A percentile compares a stretch with the other conserved stretches of the same genome.
phyloP scores from a whole-genome alignment of 1,140 invertebrate genomes.

The Pseudomyrmex pallidus region DNA sequence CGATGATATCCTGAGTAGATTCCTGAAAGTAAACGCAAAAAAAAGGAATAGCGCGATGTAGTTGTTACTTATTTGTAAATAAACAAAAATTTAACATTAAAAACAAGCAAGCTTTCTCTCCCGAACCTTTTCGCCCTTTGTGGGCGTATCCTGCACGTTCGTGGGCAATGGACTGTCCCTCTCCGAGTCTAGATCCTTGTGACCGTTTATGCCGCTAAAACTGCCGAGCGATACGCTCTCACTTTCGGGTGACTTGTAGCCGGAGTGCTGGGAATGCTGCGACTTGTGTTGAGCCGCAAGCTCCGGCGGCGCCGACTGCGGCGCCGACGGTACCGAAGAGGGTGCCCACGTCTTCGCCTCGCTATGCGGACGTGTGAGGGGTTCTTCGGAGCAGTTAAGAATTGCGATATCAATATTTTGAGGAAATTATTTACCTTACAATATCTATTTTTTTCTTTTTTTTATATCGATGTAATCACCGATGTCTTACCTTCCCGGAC shows the following conservation, averaged over 20 bases:
- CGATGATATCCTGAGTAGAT: conserved; percentile 25
- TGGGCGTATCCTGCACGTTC: conserved; percentile 55
- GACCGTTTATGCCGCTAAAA: conserved; percentile 83
- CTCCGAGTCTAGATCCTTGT: conserved; percentile 83
- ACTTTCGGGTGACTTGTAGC: conserved; percentile 84
- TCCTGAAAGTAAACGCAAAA: conserved; percentile 19
- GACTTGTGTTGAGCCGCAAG: conserved; percentile 86
- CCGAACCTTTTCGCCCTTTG: conserved; percentile 63
- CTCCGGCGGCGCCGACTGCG: conserved; percentile 89
- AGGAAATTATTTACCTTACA: too few relatives aligned
- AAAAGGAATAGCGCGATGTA: background rate
- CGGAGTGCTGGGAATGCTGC: conserved; percentile 82
- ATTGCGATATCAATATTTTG: background rate
- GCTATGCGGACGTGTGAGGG: conserved; percentile 88
- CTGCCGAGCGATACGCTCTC: conserved; percentile 84
- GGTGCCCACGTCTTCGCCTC: conserved; percentile 89
- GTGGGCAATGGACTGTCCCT: conserved; percentile 80
- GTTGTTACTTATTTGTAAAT: background rate
- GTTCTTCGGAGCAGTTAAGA: conserved; percentile 73
- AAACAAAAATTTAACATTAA: background rate
- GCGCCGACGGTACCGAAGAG: conserved; percentile 87
- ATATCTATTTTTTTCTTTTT: background rate
- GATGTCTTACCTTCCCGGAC: conserved; percentile 92
- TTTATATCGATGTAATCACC: background rate
- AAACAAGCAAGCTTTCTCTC: background rate